Evolutionary conservation across 1,140 invertebrate genomes (phyloP), one percentile per base, ranked within the genome.

Genomic region (Helicoverpa zea): DNA sequence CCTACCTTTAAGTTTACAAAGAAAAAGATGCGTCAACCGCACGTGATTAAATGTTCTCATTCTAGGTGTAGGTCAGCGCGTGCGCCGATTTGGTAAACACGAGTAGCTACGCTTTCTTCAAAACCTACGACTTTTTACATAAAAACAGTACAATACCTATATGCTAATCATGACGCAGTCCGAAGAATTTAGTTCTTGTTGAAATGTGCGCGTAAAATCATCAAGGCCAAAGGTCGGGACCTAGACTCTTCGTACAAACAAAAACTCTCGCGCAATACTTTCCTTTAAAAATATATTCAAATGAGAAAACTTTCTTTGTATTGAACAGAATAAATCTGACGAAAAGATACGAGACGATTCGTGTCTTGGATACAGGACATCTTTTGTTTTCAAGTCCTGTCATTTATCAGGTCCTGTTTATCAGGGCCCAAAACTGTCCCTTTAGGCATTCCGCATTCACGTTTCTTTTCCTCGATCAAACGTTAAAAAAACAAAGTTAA

Each of bases 401-500:
- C 9, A 66, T 18, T 23, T 13, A 43, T 13, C 35, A 23, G 23
- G 23, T 23, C 23, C 23, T 23, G 23, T 23, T 23, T 23, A 23
- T 18, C 2, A 16, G 43, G 16, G n/a, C 64, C 16, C 64, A 68
- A 13, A 49, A 43, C 12, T 18, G 35, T 43, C 16, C 64, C 66
- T 56, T 43, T 23, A 23, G 61, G 43, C 43, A 49, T 49, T 54
- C 51, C 64, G 7, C 9, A 43, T 12, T 47, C 2, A 52, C 56
- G 49, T 51, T 68, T 59, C 49, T 58, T 72, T 47, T 77, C 52
- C 56, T 59, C 68, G 47, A 18, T 52, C 63, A 76, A 51, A 29
- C 2, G 16, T 58, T 23, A 5, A 82, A 84, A 87, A 83, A 79
- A 76, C 52, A 79, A 80, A 79, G 78, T 81, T 74, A 81, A 86